Evolutionary conservation across 2,888 invertebrate genomes (phyloP), one percentile per base, ranked within the genome.

Genomic region (Drosophila algonquin): DNA sequence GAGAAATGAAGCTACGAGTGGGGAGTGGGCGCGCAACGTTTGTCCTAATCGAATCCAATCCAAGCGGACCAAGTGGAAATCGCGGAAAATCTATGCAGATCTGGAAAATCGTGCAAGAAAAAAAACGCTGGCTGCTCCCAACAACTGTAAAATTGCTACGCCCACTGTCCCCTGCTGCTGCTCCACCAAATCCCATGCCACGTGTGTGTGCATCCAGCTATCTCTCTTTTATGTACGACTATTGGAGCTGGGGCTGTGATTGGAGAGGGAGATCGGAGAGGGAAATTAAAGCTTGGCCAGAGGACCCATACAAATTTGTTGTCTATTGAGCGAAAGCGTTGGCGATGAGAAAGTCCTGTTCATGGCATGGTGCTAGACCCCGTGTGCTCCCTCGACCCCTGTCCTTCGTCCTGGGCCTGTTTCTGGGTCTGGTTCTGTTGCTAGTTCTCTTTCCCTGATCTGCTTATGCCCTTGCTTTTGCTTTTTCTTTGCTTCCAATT

Each of bases 401-500:
- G 12, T 30, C n/a, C 52, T 16, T 32, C 18, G 12, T 52, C 35
- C 52, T 52, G 52, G 7, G 18, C 32, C 32, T 16, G 16, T 32
- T 35, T 12, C 32, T 52, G 12, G 12, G 7, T 18, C 32, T 51
- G 3, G 32, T 10, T 10, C 35, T 51, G 3, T 10, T 10, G 10
- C 35, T 12, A 1, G 51, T 51, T 59, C n/a, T 16, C 12, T 10
- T 16, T 35, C 27, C 18, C 18, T 56, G 75, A 47, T 51, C 52
- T 44, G 52, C 46, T 56, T 45, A 21, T 60, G 30, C 51, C n/a
- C 40, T 53, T 47, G 62, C 52, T 32, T 18, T 10, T 57, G 63
- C 55, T 56, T 27, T 73, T 60, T 67, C 63, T 61, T 57, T 52
- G 79, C 72, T 50, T 73, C 55, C 75, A 78, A 84, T 87, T 84